These are phyloP conservation scores for Geopemphigus sp. DNA, from an alignment of 1,140 invertebrate genomes.

Conservation along the genomic window DNA sequence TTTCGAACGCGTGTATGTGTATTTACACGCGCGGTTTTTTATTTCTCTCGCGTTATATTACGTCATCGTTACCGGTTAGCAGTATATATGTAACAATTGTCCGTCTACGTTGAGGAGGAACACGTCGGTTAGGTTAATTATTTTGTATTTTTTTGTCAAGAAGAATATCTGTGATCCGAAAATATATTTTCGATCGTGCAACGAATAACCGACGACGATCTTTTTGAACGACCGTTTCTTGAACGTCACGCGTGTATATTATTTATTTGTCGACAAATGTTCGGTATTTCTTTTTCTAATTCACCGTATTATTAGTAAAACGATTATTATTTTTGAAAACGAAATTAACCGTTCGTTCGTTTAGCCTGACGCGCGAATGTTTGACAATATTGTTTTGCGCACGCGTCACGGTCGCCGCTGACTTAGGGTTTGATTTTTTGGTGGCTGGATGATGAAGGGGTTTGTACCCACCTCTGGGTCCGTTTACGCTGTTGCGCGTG, in stretches of 20 bases:
- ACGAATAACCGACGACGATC: neutral
- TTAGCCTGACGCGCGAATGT: too few species aligned
- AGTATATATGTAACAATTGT: neutral
- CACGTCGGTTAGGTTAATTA: neutral
- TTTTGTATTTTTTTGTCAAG: constrained; percentile 15
- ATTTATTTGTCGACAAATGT: constrained; percentile 45
- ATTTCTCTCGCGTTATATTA: neutral
- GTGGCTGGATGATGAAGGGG: too few species aligned
- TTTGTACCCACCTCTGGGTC: too few species aligned
- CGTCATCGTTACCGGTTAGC: neutral
- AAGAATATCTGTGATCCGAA: constrained; percentile 42
- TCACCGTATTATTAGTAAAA: too few species aligned
- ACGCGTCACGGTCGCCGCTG: too few species aligned
- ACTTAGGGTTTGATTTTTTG: too few species aligned
- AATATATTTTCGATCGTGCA: constrained; percentile 18
- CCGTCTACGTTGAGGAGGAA: neutral
- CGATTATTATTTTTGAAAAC: too few species aligned
- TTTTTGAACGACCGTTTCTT: neutral
- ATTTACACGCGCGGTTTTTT: neutral
- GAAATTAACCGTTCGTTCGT: too few species aligned
- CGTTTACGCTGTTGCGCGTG: too few species aligned
- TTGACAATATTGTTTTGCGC: too few species aligned
- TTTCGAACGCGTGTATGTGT: constrained; percentile 13
- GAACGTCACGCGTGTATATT: constrained; percentile 1
- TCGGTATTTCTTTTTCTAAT: constrained; percentile 32